Evolutionary conservation across 1,140 invertebrate species (phyloP), one percentile per base, ranked within the genome.

Genomic region (Leucophenga varia): DNA sequence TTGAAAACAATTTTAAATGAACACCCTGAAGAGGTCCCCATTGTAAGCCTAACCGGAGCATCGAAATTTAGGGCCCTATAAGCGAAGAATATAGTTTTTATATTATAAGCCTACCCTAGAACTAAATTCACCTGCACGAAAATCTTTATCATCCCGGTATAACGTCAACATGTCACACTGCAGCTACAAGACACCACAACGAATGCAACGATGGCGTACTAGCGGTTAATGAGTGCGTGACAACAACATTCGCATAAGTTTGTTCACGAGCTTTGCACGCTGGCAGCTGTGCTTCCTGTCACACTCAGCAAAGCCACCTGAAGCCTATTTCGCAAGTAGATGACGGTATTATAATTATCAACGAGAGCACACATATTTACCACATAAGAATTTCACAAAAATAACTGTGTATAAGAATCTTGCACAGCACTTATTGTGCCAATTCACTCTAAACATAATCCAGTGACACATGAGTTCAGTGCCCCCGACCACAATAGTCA

Each of bases 291-390:
- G 34, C 32, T 21, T 42, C 10, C 16, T 42, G 38, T 31, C 38
- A 36, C 13, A 49, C 46, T 6, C 46, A 43, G 2, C 36, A 34
- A 25, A 54, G 52, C 48, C 43, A 47, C 13, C 52, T 45, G 3
- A 30, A 47, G 6, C 39, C 43, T 14, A 14, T 54, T 30, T 25
- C n/a, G 19, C 14, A 10, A 31, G 30, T 45, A 35, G 30, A 49
- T 41, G 34, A 49, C 18, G 41, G 48, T 8, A 22, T 43, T 12
- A 50, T 39, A 16, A 50, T 50, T 17, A 44, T 50, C 19, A 50
- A 39, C 19, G 41, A 44, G 28, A 43, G 14, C 30, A 43, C 34
- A 17, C n/a, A n/a, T n/a, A n/a, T n/a, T n/a, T n/a, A n/a, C n/a
- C n/a, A n/a, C n/a, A n/a, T n/a, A n/a, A n/a, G n/a, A n/a, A n/a